Evolutionary conservation across 2,113 vertebrate species (phyloP).

Genomic region (Pholis gunnellus): DNA sequence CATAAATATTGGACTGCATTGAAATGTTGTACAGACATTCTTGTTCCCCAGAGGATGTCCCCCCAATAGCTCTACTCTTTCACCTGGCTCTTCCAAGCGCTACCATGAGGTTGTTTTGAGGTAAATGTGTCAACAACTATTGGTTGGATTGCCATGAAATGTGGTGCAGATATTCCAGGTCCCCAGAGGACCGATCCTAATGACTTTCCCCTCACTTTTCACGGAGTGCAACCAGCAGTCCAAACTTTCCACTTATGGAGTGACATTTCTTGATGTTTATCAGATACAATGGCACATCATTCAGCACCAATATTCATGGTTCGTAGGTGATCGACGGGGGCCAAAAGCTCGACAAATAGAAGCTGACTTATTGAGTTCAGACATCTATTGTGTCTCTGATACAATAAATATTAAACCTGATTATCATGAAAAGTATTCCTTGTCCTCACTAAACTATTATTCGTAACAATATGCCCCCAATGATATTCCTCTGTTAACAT

Average conservation of each 20-base stretch:
- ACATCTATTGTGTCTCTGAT: background rate
- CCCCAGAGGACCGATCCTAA: background rate
- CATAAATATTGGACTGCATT: background rate
- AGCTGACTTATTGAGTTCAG: background rate
- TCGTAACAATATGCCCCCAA: background rate
- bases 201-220: background rate
- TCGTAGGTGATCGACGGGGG: no score
- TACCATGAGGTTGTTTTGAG: no score
- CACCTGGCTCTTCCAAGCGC: no score
- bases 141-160: background rate
- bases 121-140: no score
- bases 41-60: no score
- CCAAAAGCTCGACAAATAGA: no score
- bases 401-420: background rate
- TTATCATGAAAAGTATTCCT: background rate
- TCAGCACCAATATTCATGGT: background rate
- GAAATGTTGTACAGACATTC: background rate
- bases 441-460: background rate
- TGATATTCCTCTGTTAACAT: background rate
- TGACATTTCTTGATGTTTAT: no score
- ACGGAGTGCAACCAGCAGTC: background rate
- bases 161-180: background rate
- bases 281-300: background rate
- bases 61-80: no score
- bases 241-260: no score